These are phyloP conservation scores for Ispidina picta DNA, from an alignment of 2,797 vertebrate genomes.

Conservation along the genomic window DNA sequence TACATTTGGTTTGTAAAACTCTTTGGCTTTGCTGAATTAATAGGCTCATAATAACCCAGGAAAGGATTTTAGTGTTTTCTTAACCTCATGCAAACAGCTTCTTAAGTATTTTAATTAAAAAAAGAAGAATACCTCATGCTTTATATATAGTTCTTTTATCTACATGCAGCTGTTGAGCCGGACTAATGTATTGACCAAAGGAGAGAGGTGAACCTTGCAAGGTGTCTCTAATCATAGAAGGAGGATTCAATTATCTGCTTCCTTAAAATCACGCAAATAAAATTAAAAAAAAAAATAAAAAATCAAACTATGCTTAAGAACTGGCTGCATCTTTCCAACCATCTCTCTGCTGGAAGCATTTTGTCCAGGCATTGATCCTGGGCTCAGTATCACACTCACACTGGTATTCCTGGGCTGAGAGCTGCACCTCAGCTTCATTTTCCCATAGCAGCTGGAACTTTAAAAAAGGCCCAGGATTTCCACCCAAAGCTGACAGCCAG, in stretches of 20 bases:
- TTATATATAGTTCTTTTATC: slow-evolving; percentile 15
- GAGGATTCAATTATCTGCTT: neutral
- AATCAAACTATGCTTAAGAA: neutral
- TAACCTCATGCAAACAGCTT: slow-evolving; percentile 38
- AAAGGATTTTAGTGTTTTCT: slow-evolving; percentile 49
- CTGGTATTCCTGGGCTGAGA: neutral
- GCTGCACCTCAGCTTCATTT: neutral
- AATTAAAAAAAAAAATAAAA: neutral
- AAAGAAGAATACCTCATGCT: neutral
- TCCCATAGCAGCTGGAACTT: neutral
- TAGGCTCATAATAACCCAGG: slow-evolving; percentile 35
- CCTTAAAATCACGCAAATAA: neutral
- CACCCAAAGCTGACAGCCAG: neutral
- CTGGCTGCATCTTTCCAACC: neutral
- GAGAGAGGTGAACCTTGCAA: neutral
- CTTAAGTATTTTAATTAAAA: slow-evolving; percentile 48
- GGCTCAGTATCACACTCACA: neutral
- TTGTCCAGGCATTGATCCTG: neutral
- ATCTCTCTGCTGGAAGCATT: neutral
- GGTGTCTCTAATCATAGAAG: neutral
- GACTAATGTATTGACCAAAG: slow-evolving; percentile 29
- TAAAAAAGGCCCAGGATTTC: neutral
- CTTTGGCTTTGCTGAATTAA: slow-evolving; percentile 47
- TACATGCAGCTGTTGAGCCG: slow-evolving; percentile 33
- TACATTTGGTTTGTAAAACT: slow-evolving; percentile 27